Conservation (phyloP, 2,113 vertebrate species). For the Otis tarda region DNA sequence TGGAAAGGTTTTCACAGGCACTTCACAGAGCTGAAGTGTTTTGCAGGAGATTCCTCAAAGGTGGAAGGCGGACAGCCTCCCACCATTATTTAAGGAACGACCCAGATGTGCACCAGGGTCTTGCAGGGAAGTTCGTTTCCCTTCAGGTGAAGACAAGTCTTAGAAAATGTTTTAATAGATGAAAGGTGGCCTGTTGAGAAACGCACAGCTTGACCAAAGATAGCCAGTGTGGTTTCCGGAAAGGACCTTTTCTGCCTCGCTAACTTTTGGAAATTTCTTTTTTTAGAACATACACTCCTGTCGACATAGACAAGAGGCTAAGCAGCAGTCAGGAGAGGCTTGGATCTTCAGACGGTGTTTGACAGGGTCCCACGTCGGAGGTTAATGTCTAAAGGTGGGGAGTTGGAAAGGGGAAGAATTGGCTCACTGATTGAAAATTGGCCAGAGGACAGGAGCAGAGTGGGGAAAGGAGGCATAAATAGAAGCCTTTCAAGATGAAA, state of each 20-base stretch:
- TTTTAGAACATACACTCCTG: slow-evolving; percentile 67
- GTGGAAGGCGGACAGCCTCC: slow-evolving; percentile 68
- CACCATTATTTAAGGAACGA: slow-evolving; percentile 65
- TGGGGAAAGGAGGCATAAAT: slow-evolving; percentile 66
- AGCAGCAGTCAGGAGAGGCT: slow-evolving; percentile 66
- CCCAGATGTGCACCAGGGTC: slow-evolving; percentile 63
- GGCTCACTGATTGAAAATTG: slow-evolving; percentile 66
- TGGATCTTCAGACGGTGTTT: slow-evolving; percentile 68
- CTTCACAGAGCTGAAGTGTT: slow-evolving; percentile 72
- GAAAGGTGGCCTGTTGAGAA: slow-evolving; percentile 74
- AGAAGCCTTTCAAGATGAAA: slow-evolving; percentile 71
- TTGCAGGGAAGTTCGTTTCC: slow-evolving; percentile 70
- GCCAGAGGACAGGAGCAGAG: slow-evolving; percentile 66
- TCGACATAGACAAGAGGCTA: slow-evolving; percentile 65
- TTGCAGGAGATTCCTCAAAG: slow-evolving; percentile 72
- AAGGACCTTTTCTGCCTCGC: slow-evolving; percentile 73
- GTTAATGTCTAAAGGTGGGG: slow-evolving; percentile 69
- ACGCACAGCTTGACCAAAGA: slow-evolving; percentile 72
- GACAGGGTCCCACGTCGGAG: slow-evolving; percentile 58
- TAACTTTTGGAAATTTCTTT: slow-evolving; percentile 73
- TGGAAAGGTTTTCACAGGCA: slow-evolving; percentile 67
- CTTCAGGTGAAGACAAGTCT: slow-evolving; percentile 74
- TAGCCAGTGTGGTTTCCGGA: slow-evolving; percentile 71
- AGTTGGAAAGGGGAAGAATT: slow-evolving; percentile 69
- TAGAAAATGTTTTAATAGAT: slow-evolving; percentile 73